Conservation (phyloP, 2,888 invertebrate species). For the Cheilosia variabilis region DNA sequence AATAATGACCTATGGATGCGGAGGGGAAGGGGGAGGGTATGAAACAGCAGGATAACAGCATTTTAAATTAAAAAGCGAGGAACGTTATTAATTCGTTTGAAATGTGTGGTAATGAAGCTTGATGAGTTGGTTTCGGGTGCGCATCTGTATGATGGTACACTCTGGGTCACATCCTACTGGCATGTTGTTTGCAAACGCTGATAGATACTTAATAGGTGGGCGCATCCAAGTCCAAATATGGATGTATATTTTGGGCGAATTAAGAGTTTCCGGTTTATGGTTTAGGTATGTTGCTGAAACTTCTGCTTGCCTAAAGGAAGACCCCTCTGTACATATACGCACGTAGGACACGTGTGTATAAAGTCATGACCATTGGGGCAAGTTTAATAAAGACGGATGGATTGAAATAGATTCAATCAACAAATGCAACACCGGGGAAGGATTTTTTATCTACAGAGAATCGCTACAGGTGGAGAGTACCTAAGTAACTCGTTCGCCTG, state of each 20-base stretch:
- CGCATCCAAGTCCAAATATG: too few relatives aligned
- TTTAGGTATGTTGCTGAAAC: background rate
- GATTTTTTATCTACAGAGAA: too few relatives aligned
- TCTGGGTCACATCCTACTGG: background rate
- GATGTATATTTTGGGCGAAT: background rate
- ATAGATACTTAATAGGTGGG: background rate
- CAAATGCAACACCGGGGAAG: too few relatives aligned
- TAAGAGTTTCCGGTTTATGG: background rate
- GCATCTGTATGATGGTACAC: background rate
- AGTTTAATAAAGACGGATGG: too few relatives aligned
- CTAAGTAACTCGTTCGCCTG: too few relatives aligned
- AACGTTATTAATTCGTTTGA: conserved; percentile 44
- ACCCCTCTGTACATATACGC: too few relatives aligned
- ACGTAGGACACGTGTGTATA: too few relatives aligned
- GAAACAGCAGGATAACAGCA: conserved; percentile 11
- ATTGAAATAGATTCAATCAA: too few relatives aligned
- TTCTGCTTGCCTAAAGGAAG: too few relatives aligned
- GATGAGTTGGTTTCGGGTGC: conserved; percentile 22
- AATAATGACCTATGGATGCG: conserved; percentile 25
- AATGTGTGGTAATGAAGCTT: conserved; percentile 54
- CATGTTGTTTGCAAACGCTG: background rate
- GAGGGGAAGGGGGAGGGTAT: background rate
- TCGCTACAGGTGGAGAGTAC: too few relatives aligned
- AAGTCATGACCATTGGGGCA: too few relatives aligned
- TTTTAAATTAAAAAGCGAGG: conserved; percentile 33